A percentile compares a stretch with the other conserved stretches of the same genome.
Conservation (phyloP, 1,140 invertebrate genomes). For the Leptoteleia sp. region DNA sequence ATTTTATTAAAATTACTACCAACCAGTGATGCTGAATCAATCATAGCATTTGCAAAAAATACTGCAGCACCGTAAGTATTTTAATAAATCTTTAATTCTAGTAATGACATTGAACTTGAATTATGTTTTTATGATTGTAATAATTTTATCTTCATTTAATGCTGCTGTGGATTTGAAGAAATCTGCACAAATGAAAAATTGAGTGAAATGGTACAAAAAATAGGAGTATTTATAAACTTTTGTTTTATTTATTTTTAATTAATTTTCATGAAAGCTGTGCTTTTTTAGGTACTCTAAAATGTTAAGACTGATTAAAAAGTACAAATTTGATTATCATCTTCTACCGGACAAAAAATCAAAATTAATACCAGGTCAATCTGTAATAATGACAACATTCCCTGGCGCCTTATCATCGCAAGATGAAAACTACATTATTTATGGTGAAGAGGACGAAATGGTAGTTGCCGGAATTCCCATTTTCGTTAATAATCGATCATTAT, state of each 20-base stretch:
- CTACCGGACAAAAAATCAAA: constrained; percentile 78
- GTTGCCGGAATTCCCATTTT: constrained; percentile 83
- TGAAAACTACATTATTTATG: constrained; percentile 89
- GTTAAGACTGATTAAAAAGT: constrained; percentile 94
- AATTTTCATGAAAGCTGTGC: neutral
- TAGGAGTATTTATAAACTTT: no score
- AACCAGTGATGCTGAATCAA: constrained; percentile 58
- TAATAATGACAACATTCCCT: constrained; percentile 91
- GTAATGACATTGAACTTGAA: no score
- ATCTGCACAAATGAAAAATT: neutral
- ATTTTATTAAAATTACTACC: constrained; percentile 72
- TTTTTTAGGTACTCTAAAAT: constrained; percentile 88
- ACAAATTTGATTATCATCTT: constrained; percentile 90
- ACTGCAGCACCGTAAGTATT: constrained; percentile 85
- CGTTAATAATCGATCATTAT: constrained; percentile 59
- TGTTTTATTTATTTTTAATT: no score
- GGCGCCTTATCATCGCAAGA: constrained; percentile 92
- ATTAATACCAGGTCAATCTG: constrained; percentile 83
- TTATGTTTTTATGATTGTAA: no score
- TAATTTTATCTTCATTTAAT: constrained; percentile 14
- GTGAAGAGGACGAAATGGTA: constrained; percentile 81
- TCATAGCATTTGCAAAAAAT: constrained; percentile 83
- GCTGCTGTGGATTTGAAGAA: constrained; percentile 48
- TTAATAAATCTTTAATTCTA: no score
- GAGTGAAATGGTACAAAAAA: constrained; percentile 26